These are phyloP conservation scores for Spatula clypeata DNA, from an alignment of 2,797 vertebrate species.

Conservation along the genomic window DNA sequence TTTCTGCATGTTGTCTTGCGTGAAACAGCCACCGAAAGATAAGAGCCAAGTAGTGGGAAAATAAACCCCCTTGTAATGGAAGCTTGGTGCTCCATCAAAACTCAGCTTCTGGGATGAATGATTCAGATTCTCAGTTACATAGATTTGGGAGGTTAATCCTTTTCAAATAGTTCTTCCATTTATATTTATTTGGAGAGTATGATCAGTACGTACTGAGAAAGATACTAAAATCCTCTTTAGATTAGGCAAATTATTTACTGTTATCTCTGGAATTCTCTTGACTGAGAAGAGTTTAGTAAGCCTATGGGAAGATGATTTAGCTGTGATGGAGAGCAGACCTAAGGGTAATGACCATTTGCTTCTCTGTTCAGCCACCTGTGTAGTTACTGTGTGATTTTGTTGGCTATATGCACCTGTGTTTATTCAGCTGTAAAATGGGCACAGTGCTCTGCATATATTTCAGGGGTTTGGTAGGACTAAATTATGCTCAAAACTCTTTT, in stretches of 20 bases:
- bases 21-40: slow-evolving; percentile 45
- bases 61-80: slow-evolving; percentile 25
- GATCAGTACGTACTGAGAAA: neutral
- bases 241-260: slow-evolving; percentile 1
- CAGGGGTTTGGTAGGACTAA: neutral
- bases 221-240: neutral
- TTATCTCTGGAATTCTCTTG: neutral
- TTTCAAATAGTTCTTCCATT: neutral
- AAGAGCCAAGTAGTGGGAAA: slow-evolving; percentile 29
- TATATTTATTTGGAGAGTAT: neutral
- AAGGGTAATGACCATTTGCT: neutral
- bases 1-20: slow-evolving; percentile 43
- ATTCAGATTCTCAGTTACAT: neutral
- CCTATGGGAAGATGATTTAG: neutral
- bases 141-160: slow-evolving; percentile 26
- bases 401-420: neutral
- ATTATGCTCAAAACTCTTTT: neutral
- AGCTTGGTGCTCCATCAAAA: neutral
- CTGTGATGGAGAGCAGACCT: neutral
- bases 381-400: neutral
- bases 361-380: neutral
- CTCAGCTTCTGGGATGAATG: neutral
- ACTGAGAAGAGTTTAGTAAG: neutral
- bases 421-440: neutral
- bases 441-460: neutral